Evolutionary conservation across 2,888 invertebrate genomes (phyloP), one percentile per base, ranked within the genome.

Genomic region (Chromoteleia sp.): DNA sequence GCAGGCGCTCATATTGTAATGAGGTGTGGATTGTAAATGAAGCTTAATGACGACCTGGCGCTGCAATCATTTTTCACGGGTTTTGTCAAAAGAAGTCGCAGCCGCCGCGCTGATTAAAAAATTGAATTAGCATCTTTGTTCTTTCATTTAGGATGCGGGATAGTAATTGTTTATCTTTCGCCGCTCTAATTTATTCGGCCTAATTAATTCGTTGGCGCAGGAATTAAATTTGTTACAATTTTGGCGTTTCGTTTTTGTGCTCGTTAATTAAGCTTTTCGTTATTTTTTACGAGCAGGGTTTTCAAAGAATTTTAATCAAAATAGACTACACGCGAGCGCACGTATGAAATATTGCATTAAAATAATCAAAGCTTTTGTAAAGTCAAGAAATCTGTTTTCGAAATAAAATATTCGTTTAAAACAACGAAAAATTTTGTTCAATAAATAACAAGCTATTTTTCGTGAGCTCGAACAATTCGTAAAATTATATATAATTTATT

Each of bases 21-120:
- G 88, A 89, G 89, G 89, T 89, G 90, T 87, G 88, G 89, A 90
- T 88, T 89, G 89, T 88, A 89, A 90, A 89, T 88, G 90, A 89
- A 86, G 86, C 86, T 86, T 89, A 89, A 90, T 89, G 89, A 88
- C 84, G 86, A 85, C 84, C 83, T 78, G 84, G 82, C 82, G 85
- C 79, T 83, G 68, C 80, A 81, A 81, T 81, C 88, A 88, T 90
- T 90, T 89, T 88, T 89, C 88, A 88, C 84, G 54, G 45, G 85
- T 85, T 87, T 85, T 82, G 81, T 61, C 77, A 63, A 77, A 75
- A 70, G 54, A 56, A 61, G 45, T 41, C 14, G 41, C 61, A 56
- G 29, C 54, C 39, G 45, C 48, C 39, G 25, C 14, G 48, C 56
- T 58, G 56, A 65, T 73, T 45, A 74, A 59, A 68, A 67, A 68